Evolutionary conservation across 1,140 invertebrate species (phyloP), one percentile per base, ranked within the genome.

Genomic region (Drosophila parvula): DNA sequence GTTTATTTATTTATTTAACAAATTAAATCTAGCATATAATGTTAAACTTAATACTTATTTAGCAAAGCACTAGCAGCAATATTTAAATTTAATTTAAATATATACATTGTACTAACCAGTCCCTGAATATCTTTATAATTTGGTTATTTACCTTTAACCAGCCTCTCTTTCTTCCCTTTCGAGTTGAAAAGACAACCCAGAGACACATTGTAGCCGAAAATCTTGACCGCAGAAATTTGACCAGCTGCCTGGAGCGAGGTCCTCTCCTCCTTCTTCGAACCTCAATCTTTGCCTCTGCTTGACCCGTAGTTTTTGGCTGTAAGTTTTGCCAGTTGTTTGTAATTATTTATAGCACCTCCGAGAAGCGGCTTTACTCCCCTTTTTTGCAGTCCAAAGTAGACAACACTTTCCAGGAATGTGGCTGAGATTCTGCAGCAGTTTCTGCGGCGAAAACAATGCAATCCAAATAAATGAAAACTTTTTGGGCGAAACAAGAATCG

Each of bases 301-400:
- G 44, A 44, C 45, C 65, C 48, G 27, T 74, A 63, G 57, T 79
- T 79, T 79, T 32, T 12, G 18, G 18, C 51, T 56, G 58, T 71
- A 80, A 77, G 48, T 83, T 85, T 68, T 64, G 34, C 36, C 67
- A 81, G 67, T 79, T 81, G 81, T 50, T 85, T 85, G 78, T 81
- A 85, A 83, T 83, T 83, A 83, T 85, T 83, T 83, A 83, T 83
- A 84, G 81, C 81, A 81, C 81, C 81, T 74, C 55, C 48, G 40
- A 57, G 56, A 14, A 62, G 74, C 22, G n/a, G 22, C 34, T 18
- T 16, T n/a, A 16, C 32, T 47, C 11, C 11, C 43, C 12, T 27
- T 47, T 50, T 28, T 59, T 59, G 43, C 18, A 22, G 38, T n/a
- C 3, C 16, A 18, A 34, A 34, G 34, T n/a, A 38, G 51, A 36